phyloP scores from a whole-genome alignment of 1,140 invertebrate species.

The Leptestheria dahalacensis region DNA sequence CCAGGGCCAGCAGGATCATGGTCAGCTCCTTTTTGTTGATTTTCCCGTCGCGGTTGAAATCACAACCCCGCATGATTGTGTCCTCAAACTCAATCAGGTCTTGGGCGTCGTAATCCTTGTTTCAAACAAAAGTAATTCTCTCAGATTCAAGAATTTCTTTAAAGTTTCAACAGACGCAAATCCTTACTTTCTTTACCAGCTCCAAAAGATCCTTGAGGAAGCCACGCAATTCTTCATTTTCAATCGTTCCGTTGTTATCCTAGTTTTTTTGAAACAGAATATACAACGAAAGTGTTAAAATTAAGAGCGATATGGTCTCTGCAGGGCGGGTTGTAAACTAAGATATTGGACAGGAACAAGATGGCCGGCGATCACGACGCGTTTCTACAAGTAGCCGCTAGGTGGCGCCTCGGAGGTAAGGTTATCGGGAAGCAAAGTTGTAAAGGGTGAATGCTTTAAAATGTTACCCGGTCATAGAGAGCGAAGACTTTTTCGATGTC shows the following conservation, averaged over 20 bases:
- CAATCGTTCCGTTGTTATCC: conserved; percentile 86
- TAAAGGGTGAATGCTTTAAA: background rate
- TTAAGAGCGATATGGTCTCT: background rate
- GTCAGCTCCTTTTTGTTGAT: conserved; percentile 83
- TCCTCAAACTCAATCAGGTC: conserved; percentile 77
- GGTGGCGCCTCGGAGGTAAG: no score
- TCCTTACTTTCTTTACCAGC: conserved; percentile 69
- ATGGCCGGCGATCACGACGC: no score
- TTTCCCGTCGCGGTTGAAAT: conserved; percentile 80
- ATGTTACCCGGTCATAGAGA: conserved; percentile 73
- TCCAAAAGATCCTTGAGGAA: conserved; percentile 85
- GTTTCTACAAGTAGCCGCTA: no score
- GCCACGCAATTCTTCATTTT: conserved; percentile 81
- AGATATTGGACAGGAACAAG: background rate
- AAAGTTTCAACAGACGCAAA: background rate
- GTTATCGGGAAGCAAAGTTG: no score
- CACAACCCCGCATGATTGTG: conserved; percentile 73
- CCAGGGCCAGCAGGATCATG: conserved; percentile 75
- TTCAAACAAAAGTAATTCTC: conserved; percentile 18
- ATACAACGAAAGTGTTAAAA: background rate
- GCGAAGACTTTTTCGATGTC: conserved; percentile 83
- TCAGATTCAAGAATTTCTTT: conserved; percentile 2
- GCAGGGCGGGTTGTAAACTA: background rate
- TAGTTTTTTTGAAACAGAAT: conserved; percentile 32
- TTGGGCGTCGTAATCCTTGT: conserved; percentile 75